Percentiles rank a stretch among this genome's conserved stretches.
Evolutionary conservation across 2,797 vertebrate species (phyloP).

Genomic region (Neosilurus hyrtlii): DNA sequence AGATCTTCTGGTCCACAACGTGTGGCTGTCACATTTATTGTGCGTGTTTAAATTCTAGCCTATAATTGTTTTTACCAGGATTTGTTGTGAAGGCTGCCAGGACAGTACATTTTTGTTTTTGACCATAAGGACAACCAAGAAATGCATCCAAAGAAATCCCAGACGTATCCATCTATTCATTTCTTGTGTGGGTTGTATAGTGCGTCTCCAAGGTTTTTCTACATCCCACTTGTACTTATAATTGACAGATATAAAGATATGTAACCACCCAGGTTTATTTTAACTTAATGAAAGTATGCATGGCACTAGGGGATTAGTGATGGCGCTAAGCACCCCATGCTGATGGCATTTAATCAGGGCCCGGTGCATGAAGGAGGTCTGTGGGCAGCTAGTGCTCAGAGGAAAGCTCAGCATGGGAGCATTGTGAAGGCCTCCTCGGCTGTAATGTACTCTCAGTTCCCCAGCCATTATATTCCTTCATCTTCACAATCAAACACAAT

Average conservation of each 20-base stretch:
- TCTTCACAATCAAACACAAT: slow-evolving; percentile 51
- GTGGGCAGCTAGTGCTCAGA: slow-evolving; percentile 58
- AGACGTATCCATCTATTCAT: slow-evolving; percentile 59
- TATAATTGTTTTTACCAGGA: background rate
- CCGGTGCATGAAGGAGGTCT: slow-evolving; percentile 54
- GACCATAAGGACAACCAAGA: slow-evolving; percentile 10
- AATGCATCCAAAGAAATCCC: slow-evolving; percentile 25
- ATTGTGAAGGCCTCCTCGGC: slow-evolving; percentile 59
- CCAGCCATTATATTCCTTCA: slow-evolving; percentile 52
- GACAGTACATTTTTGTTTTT: background rate
- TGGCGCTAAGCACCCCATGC: slow-evolving; percentile 59
- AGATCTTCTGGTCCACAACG: background rate
- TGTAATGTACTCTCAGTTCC: slow-evolving; percentile 63
- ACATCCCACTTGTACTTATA: slow-evolving; percentile 46
- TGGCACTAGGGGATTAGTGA: slow-evolving; percentile 56
- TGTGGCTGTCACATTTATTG: background rate
- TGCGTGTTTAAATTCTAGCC: background rate
- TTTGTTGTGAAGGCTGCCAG: background rate
- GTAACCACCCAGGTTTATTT: slow-evolving; percentile 56
- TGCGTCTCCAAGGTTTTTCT: slow-evolving; percentile 57
- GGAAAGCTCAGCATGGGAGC: slow-evolving; percentile 64
- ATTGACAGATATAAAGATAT: slow-evolving; percentile 56
- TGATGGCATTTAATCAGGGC: slow-evolving; percentile 69
- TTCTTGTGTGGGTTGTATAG: slow-evolving; percentile 58
- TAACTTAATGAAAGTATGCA: slow-evolving; percentile 57